A percentile compares a stretch with the other conserved stretches of the same genome.
These are phyloP conservation scores for Ctenicera cuprea DNA, from an alignment of 2,888 invertebrate genomes.

Conservation along the genomic window DNA sequence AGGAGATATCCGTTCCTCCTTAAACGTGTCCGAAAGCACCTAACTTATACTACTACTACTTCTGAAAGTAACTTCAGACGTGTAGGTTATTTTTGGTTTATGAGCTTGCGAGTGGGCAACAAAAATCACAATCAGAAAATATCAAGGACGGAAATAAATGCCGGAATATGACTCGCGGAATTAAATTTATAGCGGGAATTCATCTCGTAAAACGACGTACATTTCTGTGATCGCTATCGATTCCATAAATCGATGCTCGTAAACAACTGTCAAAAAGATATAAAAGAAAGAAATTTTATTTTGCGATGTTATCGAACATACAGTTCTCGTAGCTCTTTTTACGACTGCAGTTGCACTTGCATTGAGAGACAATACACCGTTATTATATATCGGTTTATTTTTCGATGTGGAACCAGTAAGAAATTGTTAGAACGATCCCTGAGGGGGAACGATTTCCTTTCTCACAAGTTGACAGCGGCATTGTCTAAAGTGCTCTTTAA, in stretches of 20 bases:
- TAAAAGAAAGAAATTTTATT: slow-evolving; percentile 1
- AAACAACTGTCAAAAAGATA: slow-evolving; percentile 18
- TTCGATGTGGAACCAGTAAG: not conserved
- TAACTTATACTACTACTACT: slow-evolving; percentile 22
- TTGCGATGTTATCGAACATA: not conserved
- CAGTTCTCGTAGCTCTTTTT: not conserved
- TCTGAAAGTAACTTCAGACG: slow-evolving; percentile 22
- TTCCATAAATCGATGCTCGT: slow-evolving; percentile 20
- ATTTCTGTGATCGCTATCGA: slow-evolving; percentile 5
- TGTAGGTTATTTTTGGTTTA: slow-evolving; percentile 15
- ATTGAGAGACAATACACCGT: not conserved
- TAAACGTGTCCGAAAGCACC: slow-evolving; percentile 38
- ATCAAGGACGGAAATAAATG: slow-evolving; percentile 7
- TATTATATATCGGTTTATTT: slow-evolving; percentile 1
- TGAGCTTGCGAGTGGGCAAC: slow-evolving; percentile 11
- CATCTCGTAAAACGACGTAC: slow-evolving; percentile 16
- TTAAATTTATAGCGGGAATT: slow-evolving; percentile 19
- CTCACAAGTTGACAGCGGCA: slow-evolving; percentile 14
- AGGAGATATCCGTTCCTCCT: slow-evolving; percentile 45
- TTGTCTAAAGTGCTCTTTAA: slow-evolving; percentile 30
- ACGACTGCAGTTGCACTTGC: slow-evolving; percentile 16
- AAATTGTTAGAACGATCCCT: not conserved
- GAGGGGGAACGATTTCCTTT: not conserved
- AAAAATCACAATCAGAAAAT: slow-evolving; percentile 13
- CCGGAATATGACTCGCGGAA: slow-evolving; percentile 6